Base-by-base conservation (phyloP, 2,113 vertebrate species). In the Serilophus lunatus region DNA sequence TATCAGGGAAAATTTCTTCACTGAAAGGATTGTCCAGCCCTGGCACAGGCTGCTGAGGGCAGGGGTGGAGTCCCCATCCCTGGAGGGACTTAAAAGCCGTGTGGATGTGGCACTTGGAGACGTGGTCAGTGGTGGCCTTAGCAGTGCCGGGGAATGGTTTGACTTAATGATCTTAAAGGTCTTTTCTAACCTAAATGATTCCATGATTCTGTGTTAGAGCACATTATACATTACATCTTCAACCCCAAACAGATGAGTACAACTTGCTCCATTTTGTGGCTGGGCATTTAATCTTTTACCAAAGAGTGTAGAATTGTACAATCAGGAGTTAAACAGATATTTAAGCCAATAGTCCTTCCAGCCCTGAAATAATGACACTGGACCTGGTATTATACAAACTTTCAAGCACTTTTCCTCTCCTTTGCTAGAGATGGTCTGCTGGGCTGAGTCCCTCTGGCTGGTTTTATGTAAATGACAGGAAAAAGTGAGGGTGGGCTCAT, bases 41-140 rank as follows among this genome's bases (percentile, higher is more conserved):
- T n/a, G 12, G n/a, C 28, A 38, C 18, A 68, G n/a, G 50, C 23
- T 70, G 50, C 13, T 29, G n/a, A 50, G 22, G 31, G 18, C 5
- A n/a, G 12, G 4, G 44, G 18, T 28, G n/a, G n/a, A 54, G 29
- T 47, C 38, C 11, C 40, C 61, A 61, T 10, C 7, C 47, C n/a
- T 22, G n/a, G 9, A 13, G 13, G 24, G n/a, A n/a, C n/a, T n/a
- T n/a, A 29, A 22, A 24, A 75, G 19, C 8, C 5, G 6, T 22
- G 29, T 45, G 61, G 45, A 60, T 61, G 69, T 82, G 47, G 28
- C 68, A 74, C 18, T 1, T 51, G 51, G 59, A 60, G 33, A 82
- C 24, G 4, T 0, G 18, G 53, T 4, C 0, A 60, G 23, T 8
- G 28, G 19, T 51, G 63, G 45, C 53, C 60, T 4, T 11, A 35